phyloP scores from a whole-genome alignment of 2,888 invertebrate genomes.

The Erpobdella octoculata region DNA sequence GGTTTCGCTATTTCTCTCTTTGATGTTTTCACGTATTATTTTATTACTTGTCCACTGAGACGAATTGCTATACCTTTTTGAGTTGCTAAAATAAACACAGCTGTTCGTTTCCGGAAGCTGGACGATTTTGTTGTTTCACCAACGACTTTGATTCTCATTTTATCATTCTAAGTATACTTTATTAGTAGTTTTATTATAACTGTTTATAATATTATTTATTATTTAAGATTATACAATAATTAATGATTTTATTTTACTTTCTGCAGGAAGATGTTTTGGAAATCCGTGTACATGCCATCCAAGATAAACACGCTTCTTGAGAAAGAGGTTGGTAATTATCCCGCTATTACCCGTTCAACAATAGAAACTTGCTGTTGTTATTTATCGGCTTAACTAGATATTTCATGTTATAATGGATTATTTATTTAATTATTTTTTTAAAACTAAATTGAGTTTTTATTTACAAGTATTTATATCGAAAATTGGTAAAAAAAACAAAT shows the following conservation, averaged over 20 bases:
- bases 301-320: slow-evolving; percentile 14
- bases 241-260: slow-evolving; percentile 4
- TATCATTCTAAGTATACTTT: no score
- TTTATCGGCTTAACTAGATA: neutral
- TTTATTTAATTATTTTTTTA: neutral
- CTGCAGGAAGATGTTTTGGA: slow-evolving; percentile 23
- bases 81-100: no score
- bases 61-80: no score
- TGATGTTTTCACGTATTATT: no score
- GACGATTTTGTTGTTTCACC: neutral
- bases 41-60: no score
- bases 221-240: neutral
- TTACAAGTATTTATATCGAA: neutral
- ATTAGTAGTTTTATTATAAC: no score
- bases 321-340: slow-evolving; percentile 12
- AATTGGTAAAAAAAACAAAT: no score
- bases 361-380: neutral
- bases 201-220: no score
- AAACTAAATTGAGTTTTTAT: neutral
- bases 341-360: neutral
- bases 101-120: neutral
- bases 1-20: no score
- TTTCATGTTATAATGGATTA: neutral
- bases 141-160: no score
- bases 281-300: slow-evolving; percentile 14